phyloP scores from a whole-genome alignment of 2,797 vertebrate genomes.

The Spondyliosoma cantharus region DNA sequence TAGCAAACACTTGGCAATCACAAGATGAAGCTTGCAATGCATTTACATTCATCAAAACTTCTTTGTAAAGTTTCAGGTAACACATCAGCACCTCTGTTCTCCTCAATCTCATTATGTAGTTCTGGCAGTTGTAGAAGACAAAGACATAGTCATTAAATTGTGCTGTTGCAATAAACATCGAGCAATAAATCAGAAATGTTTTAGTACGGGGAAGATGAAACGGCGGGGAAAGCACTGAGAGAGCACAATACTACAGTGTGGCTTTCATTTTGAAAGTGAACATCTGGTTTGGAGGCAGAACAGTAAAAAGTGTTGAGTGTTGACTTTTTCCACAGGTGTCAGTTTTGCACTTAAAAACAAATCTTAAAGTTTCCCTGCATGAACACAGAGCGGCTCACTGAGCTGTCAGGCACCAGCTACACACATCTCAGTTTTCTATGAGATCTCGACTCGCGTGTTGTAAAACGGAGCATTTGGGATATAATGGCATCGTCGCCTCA shows the following conservation, averaged over 20 bases:
- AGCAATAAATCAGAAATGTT: constrained; percentile 63
- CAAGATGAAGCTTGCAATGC: constrained; percentile 78
- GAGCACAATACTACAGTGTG: constrained; percentile 28
- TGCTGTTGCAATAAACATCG: constrained; percentile 53
- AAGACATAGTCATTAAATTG: constrained; percentile 69
- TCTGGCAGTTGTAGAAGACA: constrained; percentile 56
- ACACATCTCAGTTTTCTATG: not conserved
- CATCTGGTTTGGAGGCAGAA: constrained; percentile 54
- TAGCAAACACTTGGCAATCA: constrained; percentile 57
- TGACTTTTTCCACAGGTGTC: constrained; percentile 29
- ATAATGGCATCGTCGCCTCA: too few species aligned
- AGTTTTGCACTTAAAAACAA: not conserved
- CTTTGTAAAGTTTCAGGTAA: constrained; percentile 57
- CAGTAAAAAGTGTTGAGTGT: not conserved
- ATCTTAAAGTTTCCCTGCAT: not conserved
- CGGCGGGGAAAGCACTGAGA: not conserved
- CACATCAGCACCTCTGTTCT: constrained; percentile 41
- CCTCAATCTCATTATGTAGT: constrained; percentile 41
- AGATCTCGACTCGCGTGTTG: constrained; percentile 15
- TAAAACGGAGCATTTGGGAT: too few species aligned
- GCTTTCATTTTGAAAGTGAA: constrained; percentile 26
- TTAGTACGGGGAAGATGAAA: constrained; percentile 13
- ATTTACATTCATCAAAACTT: constrained; percentile 56
- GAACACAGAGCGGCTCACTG: not conserved
- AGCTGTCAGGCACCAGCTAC: constrained; percentile 14